Conservation (phyloP, 2,113 vertebrate species). For the Aptenodytes forsteri region DNA sequence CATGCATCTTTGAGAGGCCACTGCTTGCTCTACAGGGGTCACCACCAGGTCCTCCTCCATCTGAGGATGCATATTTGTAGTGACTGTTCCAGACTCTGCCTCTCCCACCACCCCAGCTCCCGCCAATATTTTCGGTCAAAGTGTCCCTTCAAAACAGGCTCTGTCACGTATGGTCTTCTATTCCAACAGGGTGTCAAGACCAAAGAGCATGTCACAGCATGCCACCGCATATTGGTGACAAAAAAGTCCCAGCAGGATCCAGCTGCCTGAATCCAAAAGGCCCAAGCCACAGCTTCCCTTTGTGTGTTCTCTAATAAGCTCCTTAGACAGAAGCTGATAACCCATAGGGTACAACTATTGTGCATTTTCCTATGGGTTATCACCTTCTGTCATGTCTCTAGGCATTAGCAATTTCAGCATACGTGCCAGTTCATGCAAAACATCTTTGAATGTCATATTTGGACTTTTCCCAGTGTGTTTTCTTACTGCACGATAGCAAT, state of each 20-base stretch:
- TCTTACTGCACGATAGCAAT: neutral
- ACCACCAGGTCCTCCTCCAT: neutral
- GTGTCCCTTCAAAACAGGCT: neutral
- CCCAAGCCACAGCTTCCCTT: neutral
- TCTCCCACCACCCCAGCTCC: neutral
- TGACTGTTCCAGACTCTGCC: neutral
- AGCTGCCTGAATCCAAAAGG: neutral
- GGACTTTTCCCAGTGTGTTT: accelerated
- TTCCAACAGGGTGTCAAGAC: neutral
- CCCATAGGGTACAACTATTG: neutral
- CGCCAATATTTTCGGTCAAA: neutral
- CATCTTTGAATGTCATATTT: neutral
- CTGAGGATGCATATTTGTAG: accelerated
- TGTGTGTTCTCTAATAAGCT: neutral
- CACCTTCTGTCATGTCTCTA: neutral
- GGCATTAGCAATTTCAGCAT: neutral
- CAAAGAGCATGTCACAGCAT: neutral
- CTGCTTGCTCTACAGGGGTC: neutral
- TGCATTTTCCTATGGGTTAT: neutral
- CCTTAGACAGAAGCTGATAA: neutral
- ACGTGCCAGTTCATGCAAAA: neutral
- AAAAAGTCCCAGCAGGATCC: neutral
- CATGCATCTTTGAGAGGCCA: neutral
- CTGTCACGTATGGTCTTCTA: neutral
- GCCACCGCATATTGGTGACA: neutral